These are phyloP conservation scores for Solenopsis fugax DNA, from an alignment of 1,140 invertebrate species.

Conservation along the genomic window DNA sequence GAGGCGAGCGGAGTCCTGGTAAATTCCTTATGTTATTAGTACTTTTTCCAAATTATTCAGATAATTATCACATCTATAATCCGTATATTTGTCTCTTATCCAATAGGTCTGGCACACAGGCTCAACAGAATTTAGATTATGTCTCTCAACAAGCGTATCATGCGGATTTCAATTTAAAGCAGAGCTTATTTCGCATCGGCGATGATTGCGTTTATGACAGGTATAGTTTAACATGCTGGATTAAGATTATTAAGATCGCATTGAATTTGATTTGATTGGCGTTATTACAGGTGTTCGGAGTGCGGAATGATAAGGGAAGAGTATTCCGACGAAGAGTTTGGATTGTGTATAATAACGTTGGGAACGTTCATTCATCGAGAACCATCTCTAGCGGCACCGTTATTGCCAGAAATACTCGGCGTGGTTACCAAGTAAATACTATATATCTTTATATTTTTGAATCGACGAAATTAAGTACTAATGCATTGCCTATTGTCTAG, in stretches of 20 bases:
- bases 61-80: constrained; percentile 14
- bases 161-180: constrained; percentile 87
- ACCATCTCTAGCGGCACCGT: constrained; percentile 96
- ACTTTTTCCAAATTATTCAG: background rate
- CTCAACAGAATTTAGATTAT: constrained; percentile 78
- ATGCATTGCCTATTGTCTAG: constrained; percentile 83
- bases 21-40: constrained; percentile 29
- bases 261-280: background rate
- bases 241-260: background rate
- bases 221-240: constrained; percentile 75
- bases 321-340: constrained; percentile 98
- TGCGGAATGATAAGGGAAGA: constrained; percentile 95
- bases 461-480: background rate
- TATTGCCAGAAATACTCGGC: constrained; percentile 96
- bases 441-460: background rate
- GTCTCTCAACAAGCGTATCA: constrained; percentile 85
- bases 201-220: constrained; percentile 91
- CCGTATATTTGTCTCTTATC: background rate
- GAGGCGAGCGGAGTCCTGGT: constrained; percentile 82
- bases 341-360: constrained; percentile 96
- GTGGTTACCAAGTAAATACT: constrained; percentile 92
- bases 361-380: constrained; percentile 98
- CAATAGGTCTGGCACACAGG: constrained; percentile 75
- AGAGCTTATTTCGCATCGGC: constrained; percentile 90
- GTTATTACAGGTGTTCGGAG: constrained; percentile 89